Evolutionary conservation across 1,140 invertebrate genomes (phyloP).

Genomic region (Cyclargus thomasi): DNA sequence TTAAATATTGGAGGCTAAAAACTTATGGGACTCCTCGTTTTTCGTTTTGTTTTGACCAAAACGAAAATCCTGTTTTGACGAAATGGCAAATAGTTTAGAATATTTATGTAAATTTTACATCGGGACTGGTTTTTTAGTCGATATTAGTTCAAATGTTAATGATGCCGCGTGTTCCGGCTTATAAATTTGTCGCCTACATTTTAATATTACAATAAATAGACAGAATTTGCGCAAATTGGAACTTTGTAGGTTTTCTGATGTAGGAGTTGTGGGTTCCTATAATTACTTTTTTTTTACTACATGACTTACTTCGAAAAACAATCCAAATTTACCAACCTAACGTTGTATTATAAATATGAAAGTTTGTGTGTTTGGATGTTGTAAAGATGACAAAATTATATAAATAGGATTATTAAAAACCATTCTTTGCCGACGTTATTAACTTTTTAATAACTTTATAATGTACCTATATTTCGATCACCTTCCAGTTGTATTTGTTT

Average conservation of each 20-base stretch:
- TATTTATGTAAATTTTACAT: constrained; percentile 4
- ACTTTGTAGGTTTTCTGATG: background rate
- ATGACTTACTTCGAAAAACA: too few relatives aligned
- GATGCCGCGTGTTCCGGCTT: background rate
- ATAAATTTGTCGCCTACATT: background rate
- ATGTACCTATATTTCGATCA: too few relatives aligned
- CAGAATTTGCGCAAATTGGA: background rate
- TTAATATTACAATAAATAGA: background rate
- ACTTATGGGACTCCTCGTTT: background rate
- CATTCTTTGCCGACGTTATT: too few relatives aligned
- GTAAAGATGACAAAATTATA: too few relatives aligned
- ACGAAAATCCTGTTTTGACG: background rate
- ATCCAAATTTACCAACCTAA: too few relatives aligned
- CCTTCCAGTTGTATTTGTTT: too few relatives aligned
- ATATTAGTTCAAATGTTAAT: constrained; percentile 16
- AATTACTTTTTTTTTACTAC: too few relatives aligned
- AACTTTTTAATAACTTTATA: too few relatives aligned
- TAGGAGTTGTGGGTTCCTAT: too few relatives aligned
- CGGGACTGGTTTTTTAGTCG: background rate
- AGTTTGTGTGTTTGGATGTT: too few relatives aligned
- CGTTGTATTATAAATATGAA: too few relatives aligned
- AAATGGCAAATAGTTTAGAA: background rate
- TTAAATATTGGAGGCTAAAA: background rate
- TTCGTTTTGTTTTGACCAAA: background rate
- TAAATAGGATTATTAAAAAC: too few relatives aligned